Base-by-base conservation (phyloP, 2,888 invertebrate species). In the Heliconius hortense region DNA sequence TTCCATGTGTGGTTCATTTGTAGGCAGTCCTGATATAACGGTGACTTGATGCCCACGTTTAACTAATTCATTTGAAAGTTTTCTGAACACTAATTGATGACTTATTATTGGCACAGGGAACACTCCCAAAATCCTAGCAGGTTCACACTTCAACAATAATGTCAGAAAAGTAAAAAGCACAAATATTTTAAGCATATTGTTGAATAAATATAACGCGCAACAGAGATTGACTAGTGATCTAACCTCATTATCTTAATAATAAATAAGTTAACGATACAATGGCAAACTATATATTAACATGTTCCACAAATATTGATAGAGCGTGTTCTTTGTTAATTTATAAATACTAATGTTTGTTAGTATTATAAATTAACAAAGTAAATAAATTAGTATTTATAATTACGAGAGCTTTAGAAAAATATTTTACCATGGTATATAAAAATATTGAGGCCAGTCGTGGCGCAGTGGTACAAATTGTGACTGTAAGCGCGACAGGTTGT, bases 31-130 rank as follows among this genome's bases (percentile, higher is more conserved):
- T 1, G 94, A 92, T 0, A 93, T 79, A 0, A 93, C 83, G 0
- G 89, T 85, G 0, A 95, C 79, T 69, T 94, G 86, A 72, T 95
- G 94, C 1, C 94, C 94, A 18, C 89, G 82, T 72, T 80, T 86
- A 0, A 86, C 86, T 26, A 95, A 80, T 53, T 90, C 91, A 8
- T 87, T 83, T 28, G 87, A 86, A 2, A 94, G 75, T 7, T 87
- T 83, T 26, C 88, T 82, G 69, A 87, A 92, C 0, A 90, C 88
- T 0, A 90, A 82, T 82, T 94, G 93, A 77, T 94, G 94, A 66
- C 93, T 94, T 60, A 92, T 84, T 0, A 91, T 89, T 2, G 93
- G 88, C 2, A 84, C 81, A 1, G 93, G 86, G 59, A 90, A 84
- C 0, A 93, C 78, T 0, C 82, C 88, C 21, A 93, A 73, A 59